Conservation (phyloP, 2,888 invertebrate species). For the Patella caerulea region DNA sequence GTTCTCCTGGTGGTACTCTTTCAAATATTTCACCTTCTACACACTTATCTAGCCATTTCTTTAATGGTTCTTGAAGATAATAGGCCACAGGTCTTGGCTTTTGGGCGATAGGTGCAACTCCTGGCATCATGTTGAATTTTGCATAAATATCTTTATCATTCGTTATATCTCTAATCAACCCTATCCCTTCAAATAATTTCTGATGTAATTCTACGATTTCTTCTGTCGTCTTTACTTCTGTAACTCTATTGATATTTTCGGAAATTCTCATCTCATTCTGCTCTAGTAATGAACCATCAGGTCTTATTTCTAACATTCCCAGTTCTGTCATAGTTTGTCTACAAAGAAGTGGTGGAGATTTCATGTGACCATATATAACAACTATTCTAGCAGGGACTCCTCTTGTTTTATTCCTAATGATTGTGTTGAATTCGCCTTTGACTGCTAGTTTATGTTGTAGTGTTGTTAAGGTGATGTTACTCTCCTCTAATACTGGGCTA, state of each 20-base stretch:
- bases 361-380: slow-evolving; percentile 16
- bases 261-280: slow-evolving; percentile 7
- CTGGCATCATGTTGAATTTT: no score
- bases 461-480: slow-evolving; percentile 4
- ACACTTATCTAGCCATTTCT: no score
- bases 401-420: slow-evolving; percentile 11
- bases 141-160: no score
- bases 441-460: slow-evolving; percentile 4
- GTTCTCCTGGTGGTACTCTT: no score
- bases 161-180: slow-evolving; percentile 13
- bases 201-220: slow-evolving; percentile 7
- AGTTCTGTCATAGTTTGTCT: slow-evolving; percentile 17
- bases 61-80: no score
- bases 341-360: slow-evolving; percentile 24
- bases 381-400: slow-evolving; percentile 8
- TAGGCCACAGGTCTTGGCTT: no score
- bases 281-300: slow-evolving; percentile 21
- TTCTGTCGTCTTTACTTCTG: neutral
- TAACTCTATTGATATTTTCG: neutral
- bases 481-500: neutral
- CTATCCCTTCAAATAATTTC: slow-evolving; percentile 21
- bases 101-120: no score
- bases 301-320: slow-evolving; percentile 23
- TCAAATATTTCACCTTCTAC: no score
- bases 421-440: slow-evolving; percentile 20